Percentiles rank a stretch among this genome's conserved stretches.
Conservation (phyloP, 30 jellyfish, hydroid and myxozoan genomes). For the Chrysaora quinquecirrha region DNA sequence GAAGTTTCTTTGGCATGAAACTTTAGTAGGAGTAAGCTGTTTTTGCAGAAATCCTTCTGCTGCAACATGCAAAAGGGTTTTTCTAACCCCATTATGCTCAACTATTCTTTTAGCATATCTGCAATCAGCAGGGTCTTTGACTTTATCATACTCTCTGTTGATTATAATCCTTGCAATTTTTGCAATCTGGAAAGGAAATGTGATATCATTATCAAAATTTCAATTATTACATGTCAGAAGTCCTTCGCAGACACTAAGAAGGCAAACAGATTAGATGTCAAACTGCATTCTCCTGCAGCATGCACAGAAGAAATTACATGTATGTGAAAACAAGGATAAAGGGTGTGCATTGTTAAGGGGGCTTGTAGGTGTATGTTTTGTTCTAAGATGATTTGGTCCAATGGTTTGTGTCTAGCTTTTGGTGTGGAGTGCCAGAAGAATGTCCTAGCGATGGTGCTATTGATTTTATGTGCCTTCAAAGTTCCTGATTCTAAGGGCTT, state of each 20-base stretch:
- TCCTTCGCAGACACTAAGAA: neutral
- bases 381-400: neutral
- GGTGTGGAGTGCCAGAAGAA: neutral
- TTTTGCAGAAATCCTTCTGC: conserved; percentile 75
- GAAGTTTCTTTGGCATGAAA: conserved; percentile 43
- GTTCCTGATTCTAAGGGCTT: too few relatives aligned
- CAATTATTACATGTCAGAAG: neutral
- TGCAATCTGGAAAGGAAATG: conserved; percentile 47
- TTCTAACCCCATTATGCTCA: conserved; percentile 38
- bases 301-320: neutral
- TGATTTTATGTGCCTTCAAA: too few relatives aligned
- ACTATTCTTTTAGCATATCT: conserved; percentile 36
- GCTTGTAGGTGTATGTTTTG: neutral
- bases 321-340: too few relatives aligned
- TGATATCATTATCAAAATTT: neutral
- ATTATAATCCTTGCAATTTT: conserved; percentile 57
- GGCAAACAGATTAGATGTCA: neutral
- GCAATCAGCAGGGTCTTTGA: conserved; percentile 25
- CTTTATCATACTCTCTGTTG: conserved; percentile 37
- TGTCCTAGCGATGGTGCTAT: too few relatives aligned
- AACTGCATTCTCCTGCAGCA: neutral
- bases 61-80: conserved; percentile 78
- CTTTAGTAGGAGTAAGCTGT: neutral
- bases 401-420: neutral
- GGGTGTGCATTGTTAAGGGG: too few relatives aligned